Evolutionary conservation across 2,113 vertebrate species (phyloP).

Genomic region (Plestiodon gilberti): DNA sequence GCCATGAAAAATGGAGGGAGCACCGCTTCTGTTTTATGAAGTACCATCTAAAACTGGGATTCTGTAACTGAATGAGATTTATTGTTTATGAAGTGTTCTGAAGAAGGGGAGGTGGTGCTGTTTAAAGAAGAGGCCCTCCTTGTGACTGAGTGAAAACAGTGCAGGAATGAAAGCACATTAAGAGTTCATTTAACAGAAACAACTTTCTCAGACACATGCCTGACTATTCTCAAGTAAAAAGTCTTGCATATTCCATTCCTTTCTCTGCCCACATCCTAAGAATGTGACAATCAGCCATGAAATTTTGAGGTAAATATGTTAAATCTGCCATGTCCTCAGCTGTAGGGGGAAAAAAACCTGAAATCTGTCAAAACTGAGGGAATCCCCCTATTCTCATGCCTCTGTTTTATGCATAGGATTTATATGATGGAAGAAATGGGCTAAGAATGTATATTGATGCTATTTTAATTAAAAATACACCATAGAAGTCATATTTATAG

Average conservation of each 20-base stretch:
- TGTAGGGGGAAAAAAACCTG: neutral
- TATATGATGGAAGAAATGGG: neutral
- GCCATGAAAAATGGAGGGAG: neutral
- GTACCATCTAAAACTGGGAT: no score
- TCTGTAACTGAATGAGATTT: no score
- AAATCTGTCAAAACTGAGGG: neutral
- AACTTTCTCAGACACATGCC: neutral
- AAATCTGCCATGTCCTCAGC: neutral
- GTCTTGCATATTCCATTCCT: neutral
- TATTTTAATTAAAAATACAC: neutral
- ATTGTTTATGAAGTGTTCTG: neutral
- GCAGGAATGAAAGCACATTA: neutral
- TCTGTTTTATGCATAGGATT: neutral
- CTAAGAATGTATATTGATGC: neutral
- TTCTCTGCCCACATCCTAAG: neutral
- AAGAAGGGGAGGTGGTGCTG: neutral
- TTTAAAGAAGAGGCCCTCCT: neutral
- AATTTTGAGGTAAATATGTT: neutral
- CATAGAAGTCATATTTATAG: neutral
- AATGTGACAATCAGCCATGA: neutral
- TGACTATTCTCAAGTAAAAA: neutral
- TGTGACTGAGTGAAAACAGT: neutral
- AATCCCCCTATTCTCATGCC: rapidly evolving
- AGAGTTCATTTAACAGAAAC: neutral
- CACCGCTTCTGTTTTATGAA: neutral